These are phyloP conservation scores for Pterostichus madidus DNA, from an alignment of 2,888 invertebrate genomes.

Conservation along the genomic window DNA sequence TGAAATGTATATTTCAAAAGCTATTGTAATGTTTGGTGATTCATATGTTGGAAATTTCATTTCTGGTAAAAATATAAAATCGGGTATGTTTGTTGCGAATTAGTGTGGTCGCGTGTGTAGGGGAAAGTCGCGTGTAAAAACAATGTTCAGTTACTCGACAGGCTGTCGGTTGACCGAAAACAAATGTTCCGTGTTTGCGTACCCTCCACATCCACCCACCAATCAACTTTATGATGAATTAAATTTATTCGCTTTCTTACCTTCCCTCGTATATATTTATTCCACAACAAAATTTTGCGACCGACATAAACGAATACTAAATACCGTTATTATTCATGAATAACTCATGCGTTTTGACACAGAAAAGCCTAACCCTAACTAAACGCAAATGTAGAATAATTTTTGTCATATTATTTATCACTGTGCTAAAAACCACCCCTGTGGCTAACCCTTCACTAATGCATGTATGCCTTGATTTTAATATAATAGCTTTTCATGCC, in stretches of 20 bases:
- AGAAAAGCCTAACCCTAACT: too few relatives aligned
- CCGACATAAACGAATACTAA: conserved; percentile 18
- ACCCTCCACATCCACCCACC: conserved; percentile 32
- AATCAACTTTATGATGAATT: conserved; percentile 43
- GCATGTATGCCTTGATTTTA: too few relatives aligned
- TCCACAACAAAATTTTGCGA: conserved; percentile 1
- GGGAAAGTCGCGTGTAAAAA: conserved; percentile 44
- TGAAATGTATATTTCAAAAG: too few relatives aligned
- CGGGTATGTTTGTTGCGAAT: conserved; percentile 24
- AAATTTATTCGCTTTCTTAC: conserved; percentile 38
- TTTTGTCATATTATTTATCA: neutral
- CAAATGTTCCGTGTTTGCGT: conserved; percentile 49
- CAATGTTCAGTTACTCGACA: conserved; percentile 44
- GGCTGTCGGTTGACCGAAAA: conserved; percentile 46
- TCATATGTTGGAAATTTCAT: too few relatives aligned
- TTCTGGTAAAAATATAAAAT: conserved; percentile 16
- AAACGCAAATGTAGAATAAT: neutral
- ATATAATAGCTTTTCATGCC: too few relatives aligned
- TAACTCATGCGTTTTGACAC: neutral
- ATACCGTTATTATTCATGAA: neutral
- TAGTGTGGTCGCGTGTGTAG: conserved; percentile 26
- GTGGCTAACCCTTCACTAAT: neutral
- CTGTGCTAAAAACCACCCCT: neutral
- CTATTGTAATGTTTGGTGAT: too few relatives aligned
- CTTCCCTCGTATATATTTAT: conserved; percentile 3